Evolutionary conservation across 1,140 invertebrate species (phyloP), one percentile per base, ranked within the genome.

Genomic region (Alviniconcha marisindica): DNA sequence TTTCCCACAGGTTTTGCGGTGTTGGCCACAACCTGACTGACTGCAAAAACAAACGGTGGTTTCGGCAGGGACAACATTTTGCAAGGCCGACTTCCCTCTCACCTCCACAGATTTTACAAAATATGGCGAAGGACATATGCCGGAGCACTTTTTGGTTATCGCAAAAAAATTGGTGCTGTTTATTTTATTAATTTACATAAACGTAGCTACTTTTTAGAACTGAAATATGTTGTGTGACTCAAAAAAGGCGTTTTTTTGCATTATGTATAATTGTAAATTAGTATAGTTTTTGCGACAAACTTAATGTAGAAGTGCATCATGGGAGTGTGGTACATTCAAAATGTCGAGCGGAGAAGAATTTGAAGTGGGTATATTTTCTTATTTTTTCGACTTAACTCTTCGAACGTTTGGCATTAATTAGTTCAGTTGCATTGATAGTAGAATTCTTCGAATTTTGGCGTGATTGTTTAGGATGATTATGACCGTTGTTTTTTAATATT

Each of bases 51-150:
- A 69, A 85, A 80, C 69, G 82, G 73, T 7, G 80, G 71, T 83
- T 88, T 88, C 4, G 86, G 87, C 31, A 88, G 28, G 44, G 84
- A 83, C 33, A 87, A 87, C 87, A 89, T 88, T 87, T 85, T 87
- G 48, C 5, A 21, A 36, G 24, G 33, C 36, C 36, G 69, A 71
- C 36, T 71, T 71, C 33, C 24, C 33, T 71, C 38, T 71, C 66
- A 71, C 76, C 76, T 56, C 76, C 44, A 77, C n/a, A 54, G 7
- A 51, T 36, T 15, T 38, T 28, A 28, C 36, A 48, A 69, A 36
- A 66, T n/a, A n/a, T 66, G 54, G 28, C 44, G 63, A 66, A 69
- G 56, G 63, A 33, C 44, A 36, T 81, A 33, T 15, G 33, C 63
- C 4, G 36, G 33, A 40, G 15, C 66, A 24, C 36, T 2, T 24